Evolutionary conservation across 2,888 invertebrate species (phyloP).

Genomic region (Xestia rhomboidea): DNA sequence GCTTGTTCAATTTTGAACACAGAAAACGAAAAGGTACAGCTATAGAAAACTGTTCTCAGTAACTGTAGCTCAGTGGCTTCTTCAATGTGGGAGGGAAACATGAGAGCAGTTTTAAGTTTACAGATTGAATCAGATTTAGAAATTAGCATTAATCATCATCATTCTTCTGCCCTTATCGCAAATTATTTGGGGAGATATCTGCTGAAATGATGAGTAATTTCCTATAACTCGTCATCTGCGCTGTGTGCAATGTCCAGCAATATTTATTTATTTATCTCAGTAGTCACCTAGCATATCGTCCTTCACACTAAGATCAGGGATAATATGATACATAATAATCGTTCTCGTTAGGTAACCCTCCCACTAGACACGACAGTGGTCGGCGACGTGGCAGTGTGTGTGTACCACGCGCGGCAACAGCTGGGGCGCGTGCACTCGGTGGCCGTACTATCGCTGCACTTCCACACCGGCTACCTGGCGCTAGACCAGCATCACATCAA

Average conservation of each 20-base stretch:
- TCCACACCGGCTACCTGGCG: conserved; percentile 96
- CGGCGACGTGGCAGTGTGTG: conserved; percentile 95
- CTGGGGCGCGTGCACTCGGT: conserved; percentile 95
- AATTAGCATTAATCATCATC: background rate
- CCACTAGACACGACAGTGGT: conserved; percentile 94
- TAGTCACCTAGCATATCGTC: background rate
- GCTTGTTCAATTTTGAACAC: background rate
- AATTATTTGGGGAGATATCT: background rate
- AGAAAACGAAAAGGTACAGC: background rate
- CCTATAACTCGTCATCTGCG: background rate
- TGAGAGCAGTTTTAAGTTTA: background rate
- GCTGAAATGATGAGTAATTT: background rate
- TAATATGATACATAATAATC: background rate
- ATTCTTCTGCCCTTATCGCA: background rate
- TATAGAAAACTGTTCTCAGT: background rate
- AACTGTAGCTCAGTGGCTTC: background rate
- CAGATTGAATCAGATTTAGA: background rate
- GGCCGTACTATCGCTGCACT: conserved; percentile 96
- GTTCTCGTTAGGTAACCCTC: conserved; percentile 83
- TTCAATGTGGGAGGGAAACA: background rate
- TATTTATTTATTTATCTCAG: no score
- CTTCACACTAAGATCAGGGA: background rate
- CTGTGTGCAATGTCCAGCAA: no score
- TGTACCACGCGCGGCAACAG: conserved; percentile 97
- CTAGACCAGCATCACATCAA: conserved; percentile 94